These are phyloP conservation scores for Magallana angulata DNA, from an alignment of 1,140 invertebrate species.

Conservation along the genomic window DNA sequence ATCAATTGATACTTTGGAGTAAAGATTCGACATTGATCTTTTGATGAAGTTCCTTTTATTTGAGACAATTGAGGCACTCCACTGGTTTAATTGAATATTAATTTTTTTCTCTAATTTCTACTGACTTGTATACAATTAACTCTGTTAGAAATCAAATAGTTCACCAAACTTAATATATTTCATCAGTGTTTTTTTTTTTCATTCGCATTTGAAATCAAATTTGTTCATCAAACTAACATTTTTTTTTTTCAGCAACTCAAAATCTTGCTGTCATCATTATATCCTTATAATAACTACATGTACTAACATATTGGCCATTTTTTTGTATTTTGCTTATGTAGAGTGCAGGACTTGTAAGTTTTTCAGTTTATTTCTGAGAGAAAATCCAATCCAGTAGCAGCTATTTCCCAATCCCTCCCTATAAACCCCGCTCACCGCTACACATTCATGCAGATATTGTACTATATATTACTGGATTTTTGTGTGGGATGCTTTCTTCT, in stretches of 20 bases:
- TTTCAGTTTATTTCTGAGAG: not conserved
- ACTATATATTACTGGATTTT: too few relatives aligned
- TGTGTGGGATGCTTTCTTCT: too few relatives aligned
- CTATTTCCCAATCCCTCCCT: not conserved
- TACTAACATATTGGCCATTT: not conserved
- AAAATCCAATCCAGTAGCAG: not conserved
- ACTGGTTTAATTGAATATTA: not conserved
- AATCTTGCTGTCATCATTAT: too few relatives aligned
- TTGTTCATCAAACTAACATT: too few relatives aligned
- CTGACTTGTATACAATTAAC: not conserved
- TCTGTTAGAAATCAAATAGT: not conserved
- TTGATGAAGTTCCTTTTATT: not conserved
- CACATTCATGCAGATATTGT: too few relatives aligned
- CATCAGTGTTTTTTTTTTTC: too few relatives aligned
- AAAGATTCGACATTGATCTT: too few relatives aligned
- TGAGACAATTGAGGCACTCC: not conserved
- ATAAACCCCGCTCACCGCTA: too few relatives aligned
- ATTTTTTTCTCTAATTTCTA: not conserved
- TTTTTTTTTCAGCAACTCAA: too few relatives aligned
- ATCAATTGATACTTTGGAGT: too few relatives aligned
- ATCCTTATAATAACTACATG: not conserved
- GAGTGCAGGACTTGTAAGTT: not conserved
- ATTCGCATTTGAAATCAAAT: too few relatives aligned
- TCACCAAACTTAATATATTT: not conserved
- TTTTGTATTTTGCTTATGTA: slow-evolving; percentile 1